A percentile compares a stretch with the other conserved stretches of the same genome.
Evolutionary conservation across 1,140 invertebrate species (phyloP).

Genomic region (Drosophila bifasciata): DNA sequence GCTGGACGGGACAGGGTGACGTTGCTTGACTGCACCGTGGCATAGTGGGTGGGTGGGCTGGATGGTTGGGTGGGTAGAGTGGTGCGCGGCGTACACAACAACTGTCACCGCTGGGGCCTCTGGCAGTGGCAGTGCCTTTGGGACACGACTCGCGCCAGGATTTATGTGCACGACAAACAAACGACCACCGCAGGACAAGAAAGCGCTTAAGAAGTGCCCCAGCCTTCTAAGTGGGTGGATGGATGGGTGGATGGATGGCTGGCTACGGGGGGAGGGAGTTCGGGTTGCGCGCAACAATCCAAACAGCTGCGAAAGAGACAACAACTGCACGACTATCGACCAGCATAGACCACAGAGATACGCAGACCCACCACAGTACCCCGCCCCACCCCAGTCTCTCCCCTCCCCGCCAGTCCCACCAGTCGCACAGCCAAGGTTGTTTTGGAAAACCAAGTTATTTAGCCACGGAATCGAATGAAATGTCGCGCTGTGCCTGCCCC

Average conservation of each 20-base stretch:
- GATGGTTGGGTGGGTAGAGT: not conserved
- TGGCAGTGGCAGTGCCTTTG: slow-evolving; percentile 80
- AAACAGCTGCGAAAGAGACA: slow-evolving; percentile 74
- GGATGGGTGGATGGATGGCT: slow-evolving; percentile 4
- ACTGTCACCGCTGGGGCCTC: slow-evolving; percentile 63
- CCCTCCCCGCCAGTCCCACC: not conserved
- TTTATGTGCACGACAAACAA: slow-evolving; percentile 83
- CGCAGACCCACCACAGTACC: too few species aligned
- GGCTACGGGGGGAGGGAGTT: not conserved
- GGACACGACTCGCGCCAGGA: slow-evolving; percentile 78
- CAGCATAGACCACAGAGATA: slow-evolving; percentile 41
- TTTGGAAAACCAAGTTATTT: slow-evolving; percentile 74
- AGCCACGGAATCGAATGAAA: slow-evolving; percentile 77
- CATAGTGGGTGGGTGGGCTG: not conserved
- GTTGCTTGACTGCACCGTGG: too few species aligned
- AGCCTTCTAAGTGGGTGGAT: slow-evolving; percentile 4
- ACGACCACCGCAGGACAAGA: slow-evolving; percentile 83
- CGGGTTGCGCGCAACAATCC: slow-evolving; percentile 57
- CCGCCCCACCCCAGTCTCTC: too few species aligned
- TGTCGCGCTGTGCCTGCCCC: slow-evolving; percentile 54
- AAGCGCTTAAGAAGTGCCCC: slow-evolving; percentile 79
- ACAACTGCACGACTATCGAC: slow-evolving; percentile 58
- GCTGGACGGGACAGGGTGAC: slow-evolving; percentile 2
- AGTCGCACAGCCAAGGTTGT: slow-evolving; percentile 41
- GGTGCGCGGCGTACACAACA: slow-evolving; percentile 35